Evolutionary conservation across 2,113 vertebrate genomes (phyloP).

Genomic region (cat (Felis catus)): DNA sequence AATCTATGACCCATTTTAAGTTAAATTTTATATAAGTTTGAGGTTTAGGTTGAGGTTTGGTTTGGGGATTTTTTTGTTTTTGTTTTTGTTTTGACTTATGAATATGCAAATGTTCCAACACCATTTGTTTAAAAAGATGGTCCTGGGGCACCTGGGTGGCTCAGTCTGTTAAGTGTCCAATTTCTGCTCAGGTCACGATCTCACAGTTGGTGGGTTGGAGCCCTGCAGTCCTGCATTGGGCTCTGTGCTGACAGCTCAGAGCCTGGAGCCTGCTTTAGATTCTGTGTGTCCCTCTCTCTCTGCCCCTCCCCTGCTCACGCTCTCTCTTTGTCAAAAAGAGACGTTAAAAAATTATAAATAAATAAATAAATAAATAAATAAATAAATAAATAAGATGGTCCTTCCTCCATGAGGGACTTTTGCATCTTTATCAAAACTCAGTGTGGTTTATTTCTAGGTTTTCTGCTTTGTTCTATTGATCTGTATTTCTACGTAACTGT

Average conservation of each 20-base stretch:
- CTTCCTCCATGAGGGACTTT: background rate
- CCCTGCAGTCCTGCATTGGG: too few species aligned
- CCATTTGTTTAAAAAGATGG: background rate
- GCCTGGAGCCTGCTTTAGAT: too few species aligned
- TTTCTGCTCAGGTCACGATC: too few species aligned
- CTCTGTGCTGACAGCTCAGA: too few species aligned
- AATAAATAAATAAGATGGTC: background rate
- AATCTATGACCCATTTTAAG: background rate
- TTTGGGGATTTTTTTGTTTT: background rate
- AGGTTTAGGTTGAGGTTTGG: background rate
- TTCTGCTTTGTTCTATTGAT: background rate
- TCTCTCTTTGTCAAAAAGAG: too few species aligned
- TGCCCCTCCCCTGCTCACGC: too few species aligned
- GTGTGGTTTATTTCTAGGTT: background rate
- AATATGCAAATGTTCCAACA: background rate
- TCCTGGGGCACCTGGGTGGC: too few species aligned
- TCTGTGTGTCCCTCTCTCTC: too few species aligned
- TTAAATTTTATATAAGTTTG: background rate
- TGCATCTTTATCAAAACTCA: background rate
- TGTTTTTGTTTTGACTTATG: background rate
- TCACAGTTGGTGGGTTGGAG: too few species aligned
- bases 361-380: background rate
- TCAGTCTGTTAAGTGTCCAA: too few species aligned
- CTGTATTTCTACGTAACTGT: background rate
- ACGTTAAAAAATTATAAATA: too few species aligned